These are phyloP conservation scores for Schizothorax lantsangensis DNA, from an alignment of 2,797 vertebrate species.

Conservation along the genomic window DNA sequence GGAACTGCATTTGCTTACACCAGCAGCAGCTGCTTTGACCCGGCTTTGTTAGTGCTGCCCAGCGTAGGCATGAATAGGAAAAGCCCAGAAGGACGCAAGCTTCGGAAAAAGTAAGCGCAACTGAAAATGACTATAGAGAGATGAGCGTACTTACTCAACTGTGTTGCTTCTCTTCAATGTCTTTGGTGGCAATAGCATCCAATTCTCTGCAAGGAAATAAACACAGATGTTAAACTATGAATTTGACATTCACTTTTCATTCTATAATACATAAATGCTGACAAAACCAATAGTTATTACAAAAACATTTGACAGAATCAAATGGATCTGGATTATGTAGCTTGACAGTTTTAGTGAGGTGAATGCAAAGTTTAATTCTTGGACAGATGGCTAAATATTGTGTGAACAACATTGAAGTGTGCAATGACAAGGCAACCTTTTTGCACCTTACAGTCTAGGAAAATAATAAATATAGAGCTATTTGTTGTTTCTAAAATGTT, in stretches of 20 bases:
- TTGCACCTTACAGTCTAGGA: background rate
- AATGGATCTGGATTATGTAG: background rate
- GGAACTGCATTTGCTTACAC: conserved; percentile 81
- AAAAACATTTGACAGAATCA: background rate
- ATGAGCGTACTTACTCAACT: conserved; percentile 79
- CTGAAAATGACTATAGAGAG: background rate
- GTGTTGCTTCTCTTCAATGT: conserved; percentile 91
- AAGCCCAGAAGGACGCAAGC: conserved; percentile 46
- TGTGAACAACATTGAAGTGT: background rate
- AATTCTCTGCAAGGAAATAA: conserved; percentile 85
- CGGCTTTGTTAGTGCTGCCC: conserved; percentile 37
- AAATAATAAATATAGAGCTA: background rate
- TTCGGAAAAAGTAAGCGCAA: background rate
- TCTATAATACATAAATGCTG: background rate
- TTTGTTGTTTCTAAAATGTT: background rate
- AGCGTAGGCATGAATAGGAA: conserved; percentile 60
- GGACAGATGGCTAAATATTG: background rate
- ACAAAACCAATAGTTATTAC: background rate
- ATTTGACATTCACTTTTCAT: background rate
- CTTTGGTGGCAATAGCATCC: conserved; percentile 99
- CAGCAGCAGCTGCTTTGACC: conserved; percentile 72
- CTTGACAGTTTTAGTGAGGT: background rate
- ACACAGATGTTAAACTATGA: background rate
- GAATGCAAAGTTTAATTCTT: background rate
- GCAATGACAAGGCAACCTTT: background rate